A percentile compares a stretch with the other conserved stretches of the same genome.
These are phyloP conservation scores for Megatriorchis doriae DNA, from an alignment of 2,113 vertebrate genomes.

Conservation along the genomic window DNA sequence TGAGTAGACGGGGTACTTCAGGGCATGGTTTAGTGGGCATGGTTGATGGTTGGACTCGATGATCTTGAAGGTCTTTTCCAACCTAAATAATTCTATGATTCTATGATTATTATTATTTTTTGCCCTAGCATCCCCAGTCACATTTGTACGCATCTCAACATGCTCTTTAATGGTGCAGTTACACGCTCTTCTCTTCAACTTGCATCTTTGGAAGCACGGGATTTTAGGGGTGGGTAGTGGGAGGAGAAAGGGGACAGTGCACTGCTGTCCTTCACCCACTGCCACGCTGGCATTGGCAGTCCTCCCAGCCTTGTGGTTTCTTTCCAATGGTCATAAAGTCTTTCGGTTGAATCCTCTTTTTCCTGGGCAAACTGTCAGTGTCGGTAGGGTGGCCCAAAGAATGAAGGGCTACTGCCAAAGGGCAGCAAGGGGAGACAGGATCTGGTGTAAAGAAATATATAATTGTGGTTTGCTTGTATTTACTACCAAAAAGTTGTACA, in stretches of 20 bases:
- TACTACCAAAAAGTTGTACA: background rate
- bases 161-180: background rate
- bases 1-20: no score
- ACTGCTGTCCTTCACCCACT: background rate
- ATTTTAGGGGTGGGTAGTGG: background rate
- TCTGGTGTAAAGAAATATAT: background rate
- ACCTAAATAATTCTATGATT: no score
- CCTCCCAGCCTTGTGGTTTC: background rate
- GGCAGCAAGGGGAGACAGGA: background rate
- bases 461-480: background rate
- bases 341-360: background rate
- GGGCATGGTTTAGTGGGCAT: no score
- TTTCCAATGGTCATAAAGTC: background rate
- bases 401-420: background rate
- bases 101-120: background rate
- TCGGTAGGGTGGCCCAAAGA: background rate
- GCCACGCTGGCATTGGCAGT: fast-evolving
- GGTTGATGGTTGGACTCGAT: no score
- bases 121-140: background rate
- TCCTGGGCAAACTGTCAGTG: background rate
- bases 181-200: background rate
- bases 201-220: background rate
- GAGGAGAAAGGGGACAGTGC: background rate
- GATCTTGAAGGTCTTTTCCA: no score
- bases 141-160: background rate